phyloP scores from a whole-genome alignment of 2,888 invertebrate species.

The Cephus nigrinus region DNA sequence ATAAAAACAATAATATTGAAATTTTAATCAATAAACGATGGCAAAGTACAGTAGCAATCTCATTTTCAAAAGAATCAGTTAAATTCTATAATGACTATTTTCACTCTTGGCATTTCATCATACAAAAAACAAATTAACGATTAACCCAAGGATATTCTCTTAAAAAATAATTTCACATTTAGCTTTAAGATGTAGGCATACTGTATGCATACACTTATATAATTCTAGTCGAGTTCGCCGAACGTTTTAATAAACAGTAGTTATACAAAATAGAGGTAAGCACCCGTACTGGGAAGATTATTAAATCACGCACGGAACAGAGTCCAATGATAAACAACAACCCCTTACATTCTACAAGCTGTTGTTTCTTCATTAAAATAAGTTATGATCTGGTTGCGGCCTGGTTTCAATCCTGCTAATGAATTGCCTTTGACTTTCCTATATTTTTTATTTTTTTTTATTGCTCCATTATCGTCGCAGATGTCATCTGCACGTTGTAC shows the following conservation, averaged over 20 bases:
- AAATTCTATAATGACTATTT: background rate
- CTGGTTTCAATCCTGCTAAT: background rate
- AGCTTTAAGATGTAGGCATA: background rate
- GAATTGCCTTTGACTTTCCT: background rate
- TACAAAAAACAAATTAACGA: background rate
- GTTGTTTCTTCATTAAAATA: background rate
- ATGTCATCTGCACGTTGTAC: background rate
- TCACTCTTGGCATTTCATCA: background rate
- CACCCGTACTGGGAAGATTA: conserved; percentile 11
- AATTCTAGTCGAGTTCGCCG: background rate
- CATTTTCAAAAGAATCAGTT: background rate
- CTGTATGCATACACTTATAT: background rate
- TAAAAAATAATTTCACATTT: background rate
- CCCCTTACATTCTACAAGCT: background rate
- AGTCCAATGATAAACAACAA: conserved; percentile 23
- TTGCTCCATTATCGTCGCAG: background rate
- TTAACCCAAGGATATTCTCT: background rate
- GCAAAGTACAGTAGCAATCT: background rate
- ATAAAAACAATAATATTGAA: background rate
- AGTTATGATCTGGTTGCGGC: background rate
- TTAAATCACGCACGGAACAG: conserved; percentile 26
- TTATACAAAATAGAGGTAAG: background rate
- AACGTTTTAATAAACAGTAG: background rate
- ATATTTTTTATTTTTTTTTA: background rate
- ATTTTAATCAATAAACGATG: background rate